These are phyloP conservation scores for Acronicta psi DNA, from an alignment of 2,888 invertebrate species.

Conservation along the genomic window DNA sequence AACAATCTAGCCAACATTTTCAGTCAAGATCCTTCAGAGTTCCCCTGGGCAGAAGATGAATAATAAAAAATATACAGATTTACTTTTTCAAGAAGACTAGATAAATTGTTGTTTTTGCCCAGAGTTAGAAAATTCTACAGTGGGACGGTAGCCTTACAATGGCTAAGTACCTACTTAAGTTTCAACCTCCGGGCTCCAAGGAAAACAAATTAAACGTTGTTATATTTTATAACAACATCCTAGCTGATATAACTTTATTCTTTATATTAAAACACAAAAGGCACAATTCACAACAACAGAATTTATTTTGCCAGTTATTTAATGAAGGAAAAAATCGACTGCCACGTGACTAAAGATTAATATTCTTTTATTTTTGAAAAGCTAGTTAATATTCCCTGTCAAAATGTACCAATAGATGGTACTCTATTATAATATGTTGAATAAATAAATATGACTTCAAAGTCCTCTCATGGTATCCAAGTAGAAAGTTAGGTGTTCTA, in stretches of 20 bases:
- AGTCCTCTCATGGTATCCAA: too few relatives aligned
- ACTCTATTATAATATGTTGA: too few relatives aligned
- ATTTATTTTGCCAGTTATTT: background rate
- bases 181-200: conserved; percentile 39
- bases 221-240: conserved; percentile 43
- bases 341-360: too few relatives aligned
- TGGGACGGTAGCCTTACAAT: conserved; percentile 22
- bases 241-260: conserved; percentile 20
- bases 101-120: conserved; percentile 13
- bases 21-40: too few relatives aligned
- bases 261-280: background rate
- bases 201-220: conserved; percentile 47
- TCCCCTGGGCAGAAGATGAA: background rate
- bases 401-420: too few relatives aligned
- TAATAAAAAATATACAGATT: conserved; percentile 5
- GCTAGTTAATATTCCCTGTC: too few relatives aligned
- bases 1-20: too few relatives aligned
- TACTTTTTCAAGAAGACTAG: background rate
- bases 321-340: too few relatives aligned
- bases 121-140: conserved; percentile 11
- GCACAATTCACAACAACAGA: background rate
- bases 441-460: too few relatives aligned
- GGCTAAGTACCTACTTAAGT: conserved; percentile 46
- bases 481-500: too few relatives aligned
- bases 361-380: too few relatives aligned